Evolutionary conservation across 2,888 invertebrate genomes (phyloP), one percentile per base, ranked within the genome.

Genomic region (Eilema caniola): DNA sequence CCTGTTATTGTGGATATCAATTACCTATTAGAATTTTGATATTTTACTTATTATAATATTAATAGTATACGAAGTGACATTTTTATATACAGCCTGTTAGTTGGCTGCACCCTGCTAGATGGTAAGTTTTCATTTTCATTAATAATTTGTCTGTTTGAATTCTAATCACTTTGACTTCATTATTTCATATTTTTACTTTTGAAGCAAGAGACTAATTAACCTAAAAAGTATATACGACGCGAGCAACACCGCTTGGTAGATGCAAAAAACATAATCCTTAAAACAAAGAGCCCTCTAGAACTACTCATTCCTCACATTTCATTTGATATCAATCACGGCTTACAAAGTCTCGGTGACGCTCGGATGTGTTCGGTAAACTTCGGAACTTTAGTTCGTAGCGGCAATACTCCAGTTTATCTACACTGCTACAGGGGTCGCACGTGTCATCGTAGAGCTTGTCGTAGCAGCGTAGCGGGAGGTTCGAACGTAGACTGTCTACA

Each of bases 251-350:
- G 12, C 62, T 14, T 67, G 79, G 76, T 75, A 74, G 73, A 74
- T 79, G 81, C 81, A 86, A 90, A 91, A 91, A 91, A 90, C 84
- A 86, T 90, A 91, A 93, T 92, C 90, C 90, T 91, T 90, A 87
- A 93, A 93, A 95, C 94, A 94, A 94, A 94, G 93, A 89, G 89
- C 90, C 87, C 87, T 86, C 86, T 85, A 85, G 87, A 93, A 93
- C 93, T 94, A 93, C 90, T 93, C 92, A 93, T 94, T 94, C 90
- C 91, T 93, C 91, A 93, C 93, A 94, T 95, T 94, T 94, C 94
- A 94, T 95, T 95, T 94, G 90, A 93, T 94, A 94, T 95, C 95
- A 95, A 95, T 95, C 95, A 94, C 93, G 85, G 91, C 91, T 92
- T 91, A 92, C 89, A 88, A 86, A 88, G 87, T 88, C 87, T 93